These are phyloP conservation scores for Chironomus tentans DNA, from an alignment of 2,888 invertebrate genomes.

Conservation along the genomic window DNA sequence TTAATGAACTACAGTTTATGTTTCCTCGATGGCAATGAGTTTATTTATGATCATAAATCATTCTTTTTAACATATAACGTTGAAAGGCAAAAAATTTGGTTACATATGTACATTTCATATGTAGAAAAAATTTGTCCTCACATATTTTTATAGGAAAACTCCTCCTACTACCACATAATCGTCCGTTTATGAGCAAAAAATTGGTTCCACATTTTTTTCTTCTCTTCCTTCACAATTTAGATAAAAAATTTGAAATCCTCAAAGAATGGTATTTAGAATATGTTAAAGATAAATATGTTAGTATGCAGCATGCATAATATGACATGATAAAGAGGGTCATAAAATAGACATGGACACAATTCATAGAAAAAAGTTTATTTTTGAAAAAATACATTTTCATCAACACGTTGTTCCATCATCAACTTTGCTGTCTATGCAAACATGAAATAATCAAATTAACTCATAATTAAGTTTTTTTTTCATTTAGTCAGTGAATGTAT, in stretches of 20 bases:
- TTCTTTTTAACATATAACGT: slow-evolving; percentile 10
- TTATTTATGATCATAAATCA: slow-evolving; percentile 17
- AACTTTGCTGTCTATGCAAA: neutral
- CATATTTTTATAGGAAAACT: neutral
- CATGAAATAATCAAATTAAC: neutral
- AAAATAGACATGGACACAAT: neutral
- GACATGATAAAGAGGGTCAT: neutral
- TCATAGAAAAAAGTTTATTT: neutral
- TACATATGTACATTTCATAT: neutral
- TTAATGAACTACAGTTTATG: neutral
- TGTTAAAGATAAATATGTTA: neutral
- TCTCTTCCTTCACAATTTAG: neutral
- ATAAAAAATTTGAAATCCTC: neutral
- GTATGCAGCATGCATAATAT: neutral
- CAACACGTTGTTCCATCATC: neutral
- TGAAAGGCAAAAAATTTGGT: slow-evolving; percentile 9
- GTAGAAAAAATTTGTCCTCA: neutral
- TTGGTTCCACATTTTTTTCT: neutral
- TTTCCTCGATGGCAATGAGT: too few species aligned
- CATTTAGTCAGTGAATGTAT: too few species aligned
- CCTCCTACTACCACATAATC: neutral
- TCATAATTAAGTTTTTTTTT: neutral
- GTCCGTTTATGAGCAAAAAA: neutral
- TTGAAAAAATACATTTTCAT: neutral
- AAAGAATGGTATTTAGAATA: neutral